Percentiles rank a stretch among this genome's conserved stretches.
Conservation (phyloP, 2,113 vertebrate species). For the Calyptommatus sinebrachiatus region DNA sequence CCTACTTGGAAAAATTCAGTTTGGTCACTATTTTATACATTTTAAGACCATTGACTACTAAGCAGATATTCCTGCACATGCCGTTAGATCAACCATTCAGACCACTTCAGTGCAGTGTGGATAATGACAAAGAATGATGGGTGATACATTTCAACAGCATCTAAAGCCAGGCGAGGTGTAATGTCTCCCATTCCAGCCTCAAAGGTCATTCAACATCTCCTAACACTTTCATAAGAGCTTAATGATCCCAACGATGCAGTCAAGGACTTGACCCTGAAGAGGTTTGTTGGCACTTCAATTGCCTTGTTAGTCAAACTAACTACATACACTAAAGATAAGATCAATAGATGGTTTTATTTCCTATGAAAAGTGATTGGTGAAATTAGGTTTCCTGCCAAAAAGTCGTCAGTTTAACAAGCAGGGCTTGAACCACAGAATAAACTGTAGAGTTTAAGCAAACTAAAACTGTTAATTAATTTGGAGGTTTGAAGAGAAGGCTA, state of each 20-base stretch:
- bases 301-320: conserved; percentile 18
- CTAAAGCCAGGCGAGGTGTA: too few relatives aligned
- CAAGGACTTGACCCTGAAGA: neutral
- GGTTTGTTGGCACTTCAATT: neutral
- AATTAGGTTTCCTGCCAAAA: neutral
- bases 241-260: neutral
- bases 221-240: neutral
- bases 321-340: neutral
- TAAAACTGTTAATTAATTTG: conserved; percentile 16
- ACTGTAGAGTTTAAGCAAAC: neutral
- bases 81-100: too few relatives aligned
- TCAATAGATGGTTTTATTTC: conserved; percentile 11
- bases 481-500: conserved; percentile 14
- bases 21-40: neutral
- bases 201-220: neutral
- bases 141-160: too few relatives aligned
- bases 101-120: too few relatives aligned
- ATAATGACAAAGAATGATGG: too few relatives aligned
- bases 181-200: neutral
- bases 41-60: neutral
- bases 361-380: neutral
- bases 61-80: too few relatives aligned
- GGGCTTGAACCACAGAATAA: conserved; percentile 12
- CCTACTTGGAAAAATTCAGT: neutral
- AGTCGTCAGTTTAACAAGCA: conserved; percentile 15